Evolutionary conservation across 2,888 invertebrate genomes (phyloP).

Genomic region (Trachelus stipa): DNA sequence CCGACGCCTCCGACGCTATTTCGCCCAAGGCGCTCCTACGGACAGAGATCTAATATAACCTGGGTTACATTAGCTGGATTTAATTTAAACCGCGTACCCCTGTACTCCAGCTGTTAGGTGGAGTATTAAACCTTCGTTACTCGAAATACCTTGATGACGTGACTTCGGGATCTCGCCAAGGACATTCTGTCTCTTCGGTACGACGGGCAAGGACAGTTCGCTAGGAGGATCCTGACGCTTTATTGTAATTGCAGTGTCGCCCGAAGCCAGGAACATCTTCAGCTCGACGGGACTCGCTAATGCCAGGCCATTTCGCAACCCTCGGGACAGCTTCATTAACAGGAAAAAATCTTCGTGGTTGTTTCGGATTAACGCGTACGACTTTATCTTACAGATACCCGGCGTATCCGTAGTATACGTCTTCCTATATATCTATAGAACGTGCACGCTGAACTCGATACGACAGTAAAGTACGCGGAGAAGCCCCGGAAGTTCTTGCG

Average conservation of each 20-base stretch:
- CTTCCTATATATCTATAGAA: neutral
- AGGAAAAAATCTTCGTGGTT: slow-evolving; percentile 32
- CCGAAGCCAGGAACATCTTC: slow-evolving; percentile 33
- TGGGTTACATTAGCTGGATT: slow-evolving; percentile 61
- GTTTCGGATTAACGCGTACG: slow-evolving; percentile 18
- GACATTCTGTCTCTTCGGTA: neutral
- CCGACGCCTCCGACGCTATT: neutral
- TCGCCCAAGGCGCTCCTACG: slow-evolving; percentile 29
- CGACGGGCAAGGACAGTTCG: neutral
- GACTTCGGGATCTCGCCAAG: neutral
- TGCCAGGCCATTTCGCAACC: slow-evolving; percentile 33
- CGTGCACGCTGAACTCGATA: neutral
- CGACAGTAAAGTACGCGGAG: slow-evolving; percentile 10
- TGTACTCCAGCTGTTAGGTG: neutral
- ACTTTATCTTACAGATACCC: neutral
- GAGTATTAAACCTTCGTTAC: neutral
- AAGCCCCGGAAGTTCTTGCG: slow-evolving; percentile 20
- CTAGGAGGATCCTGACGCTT: slow-evolving; percentile 39
- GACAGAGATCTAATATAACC: slow-evolving; percentile 59
- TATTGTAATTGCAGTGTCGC: slow-evolving; percentile 57
- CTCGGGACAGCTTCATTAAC: slow-evolving; percentile 48
- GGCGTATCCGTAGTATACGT: neutral
- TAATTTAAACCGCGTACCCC: slow-evolving; percentile 54
- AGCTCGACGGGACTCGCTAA: slow-evolving; percentile 33
- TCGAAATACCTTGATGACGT: neutral